phyloP scores from a whole-genome alignment of 2,888 invertebrate genomes.

The Augiades crinisus region DNA sequence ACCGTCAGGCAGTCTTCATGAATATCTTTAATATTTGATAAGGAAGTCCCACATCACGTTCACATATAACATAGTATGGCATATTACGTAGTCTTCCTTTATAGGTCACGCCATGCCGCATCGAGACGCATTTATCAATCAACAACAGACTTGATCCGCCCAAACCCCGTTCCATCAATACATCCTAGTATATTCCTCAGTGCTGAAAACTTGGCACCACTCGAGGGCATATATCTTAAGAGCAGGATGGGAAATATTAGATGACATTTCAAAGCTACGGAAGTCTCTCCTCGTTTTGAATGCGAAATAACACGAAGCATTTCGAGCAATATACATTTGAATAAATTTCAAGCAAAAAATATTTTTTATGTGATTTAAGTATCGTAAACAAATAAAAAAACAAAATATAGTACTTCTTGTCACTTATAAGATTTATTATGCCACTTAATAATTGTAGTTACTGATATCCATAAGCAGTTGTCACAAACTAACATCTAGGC shows the following conservation, averaged over 20 bases:
- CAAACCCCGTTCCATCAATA: background rate
- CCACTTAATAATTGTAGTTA: too few relatives aligned
- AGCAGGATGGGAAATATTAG: background rate
- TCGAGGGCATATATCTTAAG: constrained; percentile 5
- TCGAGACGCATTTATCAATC: constrained; percentile 15
- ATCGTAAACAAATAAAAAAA: too few relatives aligned
- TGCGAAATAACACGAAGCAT: too few relatives aligned
- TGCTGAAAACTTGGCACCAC: constrained; percentile 9
- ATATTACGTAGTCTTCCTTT: background rate
- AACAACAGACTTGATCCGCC: constrained; percentile 9
- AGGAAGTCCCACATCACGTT: too few relatives aligned
- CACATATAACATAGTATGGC: background rate
- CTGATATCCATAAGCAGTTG: too few relatives aligned
- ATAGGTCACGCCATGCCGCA: constrained; percentile 7
- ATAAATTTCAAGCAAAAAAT: too few relatives aligned
- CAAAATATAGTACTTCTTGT: too few relatives aligned
- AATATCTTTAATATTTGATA: background rate
- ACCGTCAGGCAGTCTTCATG: background rate
- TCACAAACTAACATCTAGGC: too few relatives aligned
- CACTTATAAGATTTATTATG: too few relatives aligned
- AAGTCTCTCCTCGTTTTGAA: background rate
- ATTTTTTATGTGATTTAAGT: too few relatives aligned
- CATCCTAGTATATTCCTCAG: constrained; percentile 8
- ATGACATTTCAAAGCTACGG: background rate
- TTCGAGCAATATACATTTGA: too few relatives aligned